phyloP scores from a whole-genome alignment of 2,888 invertebrate species.

The Norana najaformis region DNA sequence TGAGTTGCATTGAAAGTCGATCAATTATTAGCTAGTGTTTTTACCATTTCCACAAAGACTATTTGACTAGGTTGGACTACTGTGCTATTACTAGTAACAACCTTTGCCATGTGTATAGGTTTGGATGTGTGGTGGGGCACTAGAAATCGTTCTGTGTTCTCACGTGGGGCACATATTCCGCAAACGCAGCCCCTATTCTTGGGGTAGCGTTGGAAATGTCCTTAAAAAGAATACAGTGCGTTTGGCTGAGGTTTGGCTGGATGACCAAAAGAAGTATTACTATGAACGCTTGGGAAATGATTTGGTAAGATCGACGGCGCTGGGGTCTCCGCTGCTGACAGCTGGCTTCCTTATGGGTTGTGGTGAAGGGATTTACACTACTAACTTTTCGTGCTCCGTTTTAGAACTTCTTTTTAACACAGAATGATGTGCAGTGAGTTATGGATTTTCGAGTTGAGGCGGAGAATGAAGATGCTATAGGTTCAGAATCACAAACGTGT shows the following conservation, averaged over 20 bases:
- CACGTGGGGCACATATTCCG: constrained; percentile 45
- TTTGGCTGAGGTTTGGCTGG: constrained; percentile 67
- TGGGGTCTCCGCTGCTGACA: background rate
- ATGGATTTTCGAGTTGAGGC: background rate
- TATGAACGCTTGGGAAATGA: constrained; percentile 96
- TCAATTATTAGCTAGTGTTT: no score
- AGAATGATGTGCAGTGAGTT: background rate
- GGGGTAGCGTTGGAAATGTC: constrained; percentile 31
- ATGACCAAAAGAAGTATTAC: constrained; percentile 82
- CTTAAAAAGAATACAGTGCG: constrained; percentile 40
- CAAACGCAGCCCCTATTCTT: constrained; percentile 39
- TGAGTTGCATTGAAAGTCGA: no score
- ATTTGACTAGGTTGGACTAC: no score
- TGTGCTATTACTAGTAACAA: background rate
- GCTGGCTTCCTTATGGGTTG: background rate
- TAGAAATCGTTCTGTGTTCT: constrained; percentile 44
- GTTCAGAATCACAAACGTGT: background rate
- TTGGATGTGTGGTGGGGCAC: constrained; percentile 46
- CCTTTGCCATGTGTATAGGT: constrained; percentile 27
- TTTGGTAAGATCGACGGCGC: constrained; percentile 67
- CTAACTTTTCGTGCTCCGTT: background rate
- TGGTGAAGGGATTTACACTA: background rate
- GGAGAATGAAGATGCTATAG: no score
- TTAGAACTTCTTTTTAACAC: background rate
- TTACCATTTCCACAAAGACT: no score